phyloP scores from a whole-genome alignment of 2,113 vertebrate genomes.

The Grantiella picta region DNA sequence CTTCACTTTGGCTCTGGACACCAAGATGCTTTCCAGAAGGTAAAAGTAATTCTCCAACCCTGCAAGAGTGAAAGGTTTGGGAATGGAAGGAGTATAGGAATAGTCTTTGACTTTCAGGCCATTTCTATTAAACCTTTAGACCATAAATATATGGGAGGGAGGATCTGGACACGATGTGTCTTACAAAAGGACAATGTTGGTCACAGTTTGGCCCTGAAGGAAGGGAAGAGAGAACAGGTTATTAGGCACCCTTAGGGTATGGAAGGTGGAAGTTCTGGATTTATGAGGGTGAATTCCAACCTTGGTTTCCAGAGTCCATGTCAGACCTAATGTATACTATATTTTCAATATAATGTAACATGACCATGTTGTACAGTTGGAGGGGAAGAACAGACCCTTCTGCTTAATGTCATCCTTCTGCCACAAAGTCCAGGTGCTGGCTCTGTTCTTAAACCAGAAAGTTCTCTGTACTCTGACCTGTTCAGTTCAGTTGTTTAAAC shows the following conservation, averaged over 20 bases:
- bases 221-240: background rate
- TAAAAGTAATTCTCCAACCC: background rate
- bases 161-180: background rate
- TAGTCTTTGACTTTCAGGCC: background rate
- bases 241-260: background rate
- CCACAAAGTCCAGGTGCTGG: background rate
- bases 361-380: rapidly evolving
- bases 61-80: background rate
- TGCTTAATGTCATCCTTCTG: background rate
- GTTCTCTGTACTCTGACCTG: background rate
- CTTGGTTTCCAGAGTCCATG: background rate
- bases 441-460: background rate
- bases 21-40: background rate
- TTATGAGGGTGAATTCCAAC: background rate
- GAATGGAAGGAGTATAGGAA: background rate
- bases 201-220: background rate
- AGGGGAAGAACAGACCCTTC: background rate
- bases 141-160: background rate
- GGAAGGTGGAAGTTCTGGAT: background rate
- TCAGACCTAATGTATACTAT: background rate
- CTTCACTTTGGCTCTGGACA: background rate
- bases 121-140: background rate
- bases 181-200: background rate
- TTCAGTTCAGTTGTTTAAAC: background rate
- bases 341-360: background rate